A percentile compares a stretch with the other conserved stretches of the same genome.
Conservation (phyloP, 2,888 invertebrate genomes). For the Meiosimyza decipiens region DNA sequence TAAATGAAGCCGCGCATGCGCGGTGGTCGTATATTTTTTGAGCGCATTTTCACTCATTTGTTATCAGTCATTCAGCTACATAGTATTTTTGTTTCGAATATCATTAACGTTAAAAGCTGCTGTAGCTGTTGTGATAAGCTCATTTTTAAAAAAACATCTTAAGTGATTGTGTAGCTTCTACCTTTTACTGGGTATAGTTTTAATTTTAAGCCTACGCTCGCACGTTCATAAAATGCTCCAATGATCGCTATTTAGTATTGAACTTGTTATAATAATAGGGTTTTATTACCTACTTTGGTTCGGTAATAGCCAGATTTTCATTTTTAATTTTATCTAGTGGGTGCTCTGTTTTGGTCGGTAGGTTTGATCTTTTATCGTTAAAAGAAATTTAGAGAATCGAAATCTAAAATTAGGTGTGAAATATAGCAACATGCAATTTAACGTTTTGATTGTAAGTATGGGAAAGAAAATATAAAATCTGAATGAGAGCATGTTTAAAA, state of each 20-base stretch:
- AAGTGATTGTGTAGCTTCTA: conserved; percentile 29
- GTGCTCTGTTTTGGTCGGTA: conserved; percentile 29
- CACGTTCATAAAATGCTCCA: conserved; percentile 15
- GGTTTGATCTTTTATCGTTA: conserved; percentile 42
- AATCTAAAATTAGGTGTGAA: conserved; percentile 46
- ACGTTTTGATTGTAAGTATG: background rate
- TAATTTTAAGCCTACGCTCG: conserved; percentile 12
- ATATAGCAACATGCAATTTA: conserved; percentile 38
- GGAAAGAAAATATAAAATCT: no score
- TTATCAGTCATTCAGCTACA: background rate
- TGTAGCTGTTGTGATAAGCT: conserved; percentile 35
- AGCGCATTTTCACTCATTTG: conserved; percentile 9
- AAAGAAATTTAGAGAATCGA: conserved; percentile 13
- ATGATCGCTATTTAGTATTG: conserved; percentile 21
- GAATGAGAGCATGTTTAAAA: no score
- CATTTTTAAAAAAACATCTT: conserved; percentile 43
- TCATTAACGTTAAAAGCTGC: background rate
- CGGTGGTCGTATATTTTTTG: conserved; percentile 22
- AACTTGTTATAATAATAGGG: conserved; percentile 47
- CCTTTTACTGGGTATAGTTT: background rate
- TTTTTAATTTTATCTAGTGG: conserved; percentile 37
- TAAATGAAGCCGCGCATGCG: conserved; percentile 20
- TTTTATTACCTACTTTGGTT: conserved; percentile 41
- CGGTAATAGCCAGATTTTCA: conserved; percentile 11
- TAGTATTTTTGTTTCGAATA: background rate